Base-by-base conservation (phyloP, 2,797 vertebrate species). In the Phoxinus dragarum region DNA sequence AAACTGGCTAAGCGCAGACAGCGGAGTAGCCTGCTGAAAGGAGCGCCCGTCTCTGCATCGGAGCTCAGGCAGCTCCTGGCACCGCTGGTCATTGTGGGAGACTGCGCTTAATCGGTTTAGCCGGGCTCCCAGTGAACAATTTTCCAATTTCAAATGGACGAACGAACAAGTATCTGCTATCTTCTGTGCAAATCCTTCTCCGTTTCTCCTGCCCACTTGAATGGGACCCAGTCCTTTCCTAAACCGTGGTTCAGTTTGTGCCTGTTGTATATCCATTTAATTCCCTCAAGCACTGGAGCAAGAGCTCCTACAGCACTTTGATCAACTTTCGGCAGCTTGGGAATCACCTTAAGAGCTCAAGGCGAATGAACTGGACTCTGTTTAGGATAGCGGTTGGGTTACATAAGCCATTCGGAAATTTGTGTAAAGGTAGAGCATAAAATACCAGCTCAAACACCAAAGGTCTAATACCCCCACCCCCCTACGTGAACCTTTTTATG, bases 1-100 rank as follows among this genome's bases (percentile, higher is more conserved):
- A 96, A 96, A 93, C 94, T 99, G 94, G 98, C 97, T 85, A 94
- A 95, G 90, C 96, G 97, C 87, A 94, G 98, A 88, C 97, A 98
- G 95, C 95, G 94, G 85, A 92, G 91, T 92, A 97, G 96, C 94
- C 94, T 96, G 89, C 96, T 94, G 0, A 96, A 96, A 82, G 93
- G 93, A 0, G 96, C 95, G 56, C 94, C 96, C 0, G 94, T 95
- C 1, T 96, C 94, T 21, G 96, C 96, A 8, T 91, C 95, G 0
- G 95, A 96, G 89, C 95, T 96, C 5, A 95, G 95, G 85, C 96
- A 96, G 90, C 95, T 96, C 86, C 91, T 97, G 89, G 94, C 97
- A 69, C 97, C 97, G 0, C 94, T 99, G 42, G 97, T 99, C 88
- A 96, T 98, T 38, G 95, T 98, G 88, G 97, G 97, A 49, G 97